Base-by-base conservation (phyloP, 92 coral and sea anemone species). In the Palythoa heliodiscus region DNA sequence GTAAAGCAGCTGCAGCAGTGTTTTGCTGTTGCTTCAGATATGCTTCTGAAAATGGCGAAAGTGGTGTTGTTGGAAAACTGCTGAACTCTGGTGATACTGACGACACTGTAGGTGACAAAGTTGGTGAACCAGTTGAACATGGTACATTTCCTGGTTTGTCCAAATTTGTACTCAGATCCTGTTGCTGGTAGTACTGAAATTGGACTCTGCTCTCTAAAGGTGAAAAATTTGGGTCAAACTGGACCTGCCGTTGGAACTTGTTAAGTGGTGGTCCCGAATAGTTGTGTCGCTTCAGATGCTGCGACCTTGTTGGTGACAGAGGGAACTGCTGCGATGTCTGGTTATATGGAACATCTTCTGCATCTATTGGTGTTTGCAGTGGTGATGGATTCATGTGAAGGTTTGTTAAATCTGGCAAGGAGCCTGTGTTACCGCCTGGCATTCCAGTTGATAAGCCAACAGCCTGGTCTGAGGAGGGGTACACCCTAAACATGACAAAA, bases 371-470 rank as follows among this genome's bases (percentile, higher is more conserved):
- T 23, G 96, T 95, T 87, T 90, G 92, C 52, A 97, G 89, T 12
- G 99, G 99, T 17, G 99, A 96, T 16, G 96, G 99, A 75, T 80
- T 80, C 64, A 96, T 92, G 82, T 96, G 98, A 48, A 96, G 96
- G 86, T 90, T 96, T 67, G 98, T 93, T 76, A 96, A 87, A 74
- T 96, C 99, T 68, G 99, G 99, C 48, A 96, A 87, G 1, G 99
- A 96, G 64, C 99, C 96, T 25, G 98, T 94, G 83, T 84, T 94
- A 14, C 88, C 91, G 24, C 64, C 86, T 54, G 73, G 73, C 73
- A 68, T 15, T 9, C 84, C 84, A 43, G 73, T 11, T 14, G 84
- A 43, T 6, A 80, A 12, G 15, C 84, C 84, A 4, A 58, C 74
- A 6, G 60, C 19, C 52, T 80, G 84, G 11, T 80, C 84, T 0